Evolutionary conservation across 2,888 invertebrate species (phyloP).

Genomic region (Orthosia gracilis): DNA sequence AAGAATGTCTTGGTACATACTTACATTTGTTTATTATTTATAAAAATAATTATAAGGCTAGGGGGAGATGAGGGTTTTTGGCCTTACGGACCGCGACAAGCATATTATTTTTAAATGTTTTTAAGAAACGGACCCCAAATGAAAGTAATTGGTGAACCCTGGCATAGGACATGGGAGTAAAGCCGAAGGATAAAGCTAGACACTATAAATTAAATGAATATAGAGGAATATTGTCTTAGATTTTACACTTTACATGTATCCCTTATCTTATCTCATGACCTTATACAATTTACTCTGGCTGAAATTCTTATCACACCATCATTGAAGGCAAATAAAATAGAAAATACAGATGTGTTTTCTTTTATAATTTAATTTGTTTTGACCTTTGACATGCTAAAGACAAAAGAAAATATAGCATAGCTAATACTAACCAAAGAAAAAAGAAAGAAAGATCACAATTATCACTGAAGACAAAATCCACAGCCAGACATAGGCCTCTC

Average conservation of each 20-base stretch:
- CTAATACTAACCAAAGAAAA: neutral
- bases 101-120: no score
- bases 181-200: no score
- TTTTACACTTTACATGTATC: neutral
- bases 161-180: no score
- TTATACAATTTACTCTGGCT: slow-evolving; percentile 8
- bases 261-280: slow-evolving; percentile 42
- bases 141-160: no score
- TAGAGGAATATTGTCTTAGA: neutral
- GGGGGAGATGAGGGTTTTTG: no score
- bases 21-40: no score
- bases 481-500: neutral
- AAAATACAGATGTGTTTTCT: neutral
- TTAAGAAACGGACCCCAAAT: no score
- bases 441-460: neutral
- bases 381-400: neutral
- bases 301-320: neutral
- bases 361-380: slow-evolving; percentile 14
- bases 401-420: neutral
- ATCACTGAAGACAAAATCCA: neutral
- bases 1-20: no score
- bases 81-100: no score
- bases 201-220: neutral
- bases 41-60: no score
- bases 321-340: slow-evolving; percentile 2